Base-by-base conservation (phyloP, 1,140 invertebrate species). In the Rhopalosiphum maidis region DNA sequence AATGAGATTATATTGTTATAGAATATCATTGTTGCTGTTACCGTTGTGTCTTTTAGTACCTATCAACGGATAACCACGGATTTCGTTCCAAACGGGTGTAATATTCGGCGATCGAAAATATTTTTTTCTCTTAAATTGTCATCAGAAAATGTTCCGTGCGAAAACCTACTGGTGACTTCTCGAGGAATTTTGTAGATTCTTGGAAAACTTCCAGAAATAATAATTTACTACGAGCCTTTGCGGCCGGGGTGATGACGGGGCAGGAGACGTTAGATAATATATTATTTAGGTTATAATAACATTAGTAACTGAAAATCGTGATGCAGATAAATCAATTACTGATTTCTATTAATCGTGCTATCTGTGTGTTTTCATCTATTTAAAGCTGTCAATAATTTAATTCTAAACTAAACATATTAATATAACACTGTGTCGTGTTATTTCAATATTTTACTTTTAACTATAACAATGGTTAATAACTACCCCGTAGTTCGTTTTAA, bases 241-340 rank as follows among this genome's bases (percentile, higher is more conserved):
- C 9, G 43, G 25, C 22, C 15, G 48, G 15, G 15, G 21, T 15
- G 3, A 11, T 8, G 15, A 35, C 43, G 18, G 25, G 30, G 30
- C 23, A 86, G 4, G 30, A 88, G 25, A 1, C 2, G 25, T 30
- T 18, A 46, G 3, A n/a, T 48, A n/a, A n/a, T 48, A n/a, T 30
- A 37, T n/a, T 6, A 23, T 37, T 43, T 86, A 86, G 43, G 43
- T 86, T 43, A 86, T 51, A n/a, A 51, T 35, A 88, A 35, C 15
- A 85, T 48, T 68, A 68, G 60, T n/a, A 21, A 88, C 18, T n/a
- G 7, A 18, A 46, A 35, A 11, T 51, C 15, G 46, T 0, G 85
- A n/a, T n/a, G 43, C 25, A 21, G 46, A 51, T 88, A 88, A 51
- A 88, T 88, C 51, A 51, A 88, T 88, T 22, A 88, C n/a, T 35